These are phyloP conservation scores for Perodicticus potto DNA, from an alignment of 2,797 vertebrate species.

Conservation along the genomic window DNA sequence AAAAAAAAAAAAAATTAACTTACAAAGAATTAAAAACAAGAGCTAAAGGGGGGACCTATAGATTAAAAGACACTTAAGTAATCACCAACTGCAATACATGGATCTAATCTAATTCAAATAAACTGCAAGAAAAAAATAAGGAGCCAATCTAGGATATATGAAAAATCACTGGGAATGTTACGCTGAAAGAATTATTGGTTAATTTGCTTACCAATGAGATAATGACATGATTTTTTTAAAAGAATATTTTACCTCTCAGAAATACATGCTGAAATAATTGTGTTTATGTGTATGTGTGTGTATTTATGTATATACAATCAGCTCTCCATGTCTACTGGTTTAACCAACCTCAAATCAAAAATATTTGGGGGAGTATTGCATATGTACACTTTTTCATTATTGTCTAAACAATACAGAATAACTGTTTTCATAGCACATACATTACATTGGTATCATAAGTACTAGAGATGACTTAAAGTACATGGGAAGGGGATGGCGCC, in stretches of 20 bases:
- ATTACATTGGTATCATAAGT: neutral
- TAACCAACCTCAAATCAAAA: neutral
- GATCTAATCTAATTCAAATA: neutral
- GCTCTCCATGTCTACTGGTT: neutral
- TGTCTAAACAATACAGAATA: neutral
- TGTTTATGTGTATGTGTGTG: neutral
- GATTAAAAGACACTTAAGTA: conserved; percentile 43
- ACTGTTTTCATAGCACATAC: neutral
- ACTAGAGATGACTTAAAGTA: neutral
- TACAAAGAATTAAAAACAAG: neutral
- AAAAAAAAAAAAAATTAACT: neutral
- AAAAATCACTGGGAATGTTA: conserved; percentile 21
- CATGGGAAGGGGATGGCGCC: neutral
- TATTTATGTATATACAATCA: neutral
- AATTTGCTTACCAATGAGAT: conserved; percentile 40
- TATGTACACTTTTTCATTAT: neutral
- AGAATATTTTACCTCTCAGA: conserved; percentile 43
- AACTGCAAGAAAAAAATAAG: conserved; percentile 44
- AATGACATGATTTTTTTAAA: conserved; percentile 19
- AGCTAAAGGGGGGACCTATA: neutral
- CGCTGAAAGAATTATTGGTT: neutral
- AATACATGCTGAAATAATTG: neutral
- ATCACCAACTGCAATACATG: conserved; percentile 17
- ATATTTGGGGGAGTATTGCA: neutral
- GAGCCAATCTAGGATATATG: neutral